A percentile compares a stretch with the other conserved stretches of the same genome.
Conservation (phyloP, 2,113 vertebrate genomes). For the Nothobranchius furzeri region DNA sequence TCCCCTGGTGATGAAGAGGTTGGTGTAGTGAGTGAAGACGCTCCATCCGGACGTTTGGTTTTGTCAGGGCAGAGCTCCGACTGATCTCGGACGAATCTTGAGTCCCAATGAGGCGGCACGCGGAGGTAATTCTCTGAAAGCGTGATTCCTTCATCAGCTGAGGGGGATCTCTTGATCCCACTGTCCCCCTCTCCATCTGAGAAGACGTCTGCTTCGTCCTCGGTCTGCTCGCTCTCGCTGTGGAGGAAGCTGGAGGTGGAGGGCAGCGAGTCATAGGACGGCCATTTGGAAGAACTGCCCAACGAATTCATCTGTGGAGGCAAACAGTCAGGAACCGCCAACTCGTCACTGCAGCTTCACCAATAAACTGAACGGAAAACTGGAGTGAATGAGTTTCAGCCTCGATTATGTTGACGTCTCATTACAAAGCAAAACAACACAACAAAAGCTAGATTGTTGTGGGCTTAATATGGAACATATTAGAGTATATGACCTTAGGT, state of each 20-base stretch:
- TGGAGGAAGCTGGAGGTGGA: constrained; percentile 58
- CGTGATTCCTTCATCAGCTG: not conserved
- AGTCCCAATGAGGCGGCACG: constrained; percentile 30
- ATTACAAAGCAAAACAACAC: not conserved
- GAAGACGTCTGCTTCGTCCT: constrained; percentile 77
- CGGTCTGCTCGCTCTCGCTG: constrained; percentile 75
- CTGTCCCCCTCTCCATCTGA: constrained; percentile 71
- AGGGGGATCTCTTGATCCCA: constrained; percentile 16
- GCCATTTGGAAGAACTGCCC: constrained; percentile 68
- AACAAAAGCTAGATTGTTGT: not conserved
- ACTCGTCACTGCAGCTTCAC: no score
- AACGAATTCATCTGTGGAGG: constrained; percentile 70
- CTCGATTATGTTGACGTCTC: no score
- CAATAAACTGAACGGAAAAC: no score
- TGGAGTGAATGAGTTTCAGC: no score
- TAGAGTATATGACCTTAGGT: not conserved
- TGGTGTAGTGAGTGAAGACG: constrained; percentile 1
- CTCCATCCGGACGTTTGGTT: not conserved
- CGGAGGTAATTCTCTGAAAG: constrained; percentile 12
- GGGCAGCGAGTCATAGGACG: constrained; percentile 70
- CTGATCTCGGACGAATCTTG: constrained; percentile 7
- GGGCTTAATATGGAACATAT: not conserved
- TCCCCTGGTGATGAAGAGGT: constrained; percentile 77
- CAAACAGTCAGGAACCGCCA: not conserved
- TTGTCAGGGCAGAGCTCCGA: constrained; percentile 5